Conservation (phyloP, 2,797 vertebrate genomes). For the Dicrostonyx torquatus region DNA sequence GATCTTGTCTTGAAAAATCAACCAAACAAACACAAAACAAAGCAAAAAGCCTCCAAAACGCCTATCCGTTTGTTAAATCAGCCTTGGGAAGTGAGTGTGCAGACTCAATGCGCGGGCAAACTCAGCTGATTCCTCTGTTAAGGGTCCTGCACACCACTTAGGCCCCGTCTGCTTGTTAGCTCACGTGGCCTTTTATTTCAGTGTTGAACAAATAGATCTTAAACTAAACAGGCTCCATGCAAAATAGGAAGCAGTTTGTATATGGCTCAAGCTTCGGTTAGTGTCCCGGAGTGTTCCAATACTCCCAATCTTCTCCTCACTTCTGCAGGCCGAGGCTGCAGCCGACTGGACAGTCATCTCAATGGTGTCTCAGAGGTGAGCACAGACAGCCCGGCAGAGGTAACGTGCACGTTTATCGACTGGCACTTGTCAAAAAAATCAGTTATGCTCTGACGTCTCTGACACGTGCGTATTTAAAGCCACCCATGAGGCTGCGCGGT, state of each 20-base stretch:
- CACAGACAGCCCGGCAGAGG: not conserved
- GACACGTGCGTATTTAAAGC: not conserved
- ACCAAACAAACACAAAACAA: not conserved
- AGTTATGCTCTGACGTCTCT: not conserved
- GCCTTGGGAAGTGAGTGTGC: not conserved
- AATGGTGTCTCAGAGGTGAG: not conserved
- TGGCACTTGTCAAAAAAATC: not conserved
- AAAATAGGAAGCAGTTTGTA: not conserved
- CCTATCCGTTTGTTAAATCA: no score
- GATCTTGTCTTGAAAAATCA: not conserved
- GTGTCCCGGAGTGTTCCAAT: rapidly evolving
- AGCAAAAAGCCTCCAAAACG: no score
- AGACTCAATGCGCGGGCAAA: not conserved
- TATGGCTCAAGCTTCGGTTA: not conserved
- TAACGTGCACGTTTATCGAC: rapidly evolving
- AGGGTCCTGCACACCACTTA: rapidly evolving
- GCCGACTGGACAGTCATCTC: rapidly evolving
- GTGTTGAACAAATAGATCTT: not conserved
- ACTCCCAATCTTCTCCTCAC: rapidly evolving
- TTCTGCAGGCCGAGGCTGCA: rapidly evolving
- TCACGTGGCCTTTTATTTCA: not conserved
- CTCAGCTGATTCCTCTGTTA: not conserved
- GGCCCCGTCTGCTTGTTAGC: not conserved
- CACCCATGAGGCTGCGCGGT: rapidly evolving
- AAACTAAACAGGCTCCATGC: not conserved